Percentiles rank a stretch among this genome's conserved stretches.
These are phyloP conservation scores for Drosophila falleni DNA, from an alignment of 2,888 invertebrate genomes.

Conservation along the genomic window DNA sequence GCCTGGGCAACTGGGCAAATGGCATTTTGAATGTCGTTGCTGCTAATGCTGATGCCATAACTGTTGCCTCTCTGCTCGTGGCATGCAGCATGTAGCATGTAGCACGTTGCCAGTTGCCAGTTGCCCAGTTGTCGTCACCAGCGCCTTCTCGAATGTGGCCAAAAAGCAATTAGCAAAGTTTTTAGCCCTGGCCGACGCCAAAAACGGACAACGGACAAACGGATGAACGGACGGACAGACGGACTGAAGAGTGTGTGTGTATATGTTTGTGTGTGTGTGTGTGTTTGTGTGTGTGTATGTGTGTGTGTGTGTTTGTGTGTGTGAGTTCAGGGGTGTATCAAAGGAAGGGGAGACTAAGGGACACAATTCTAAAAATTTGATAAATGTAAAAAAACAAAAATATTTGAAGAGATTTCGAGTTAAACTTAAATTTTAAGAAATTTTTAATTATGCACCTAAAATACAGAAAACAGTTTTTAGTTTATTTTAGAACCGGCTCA, in stretches of 20 bases:
- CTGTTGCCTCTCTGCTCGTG: constrained; percentile 22
- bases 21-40: constrained; percentile 30
- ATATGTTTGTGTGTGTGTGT: no score
- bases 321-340: not conserved
- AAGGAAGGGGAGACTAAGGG: no score
- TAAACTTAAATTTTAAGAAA: no score
- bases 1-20: constrained; percentile 29
- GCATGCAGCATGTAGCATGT: constrained; percentile 12
- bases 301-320: not conserved
- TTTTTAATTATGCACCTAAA: no score
- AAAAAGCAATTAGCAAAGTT: constrained; percentile 83
- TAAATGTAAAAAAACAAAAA: no score
- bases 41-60: constrained; percentile 43
- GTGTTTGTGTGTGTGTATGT: not conserved
- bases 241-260: not conserved
- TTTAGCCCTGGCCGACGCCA: constrained; percentile 42
- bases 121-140: constrained; percentile 27
- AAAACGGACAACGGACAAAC: not conserved
- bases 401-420: no score
- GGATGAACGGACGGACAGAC: constrained; percentile 1
- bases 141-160: constrained; percentile 63
- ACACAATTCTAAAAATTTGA: no score
- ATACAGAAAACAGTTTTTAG: no score
- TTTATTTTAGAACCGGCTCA: no score
- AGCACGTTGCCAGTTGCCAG: not conserved